Conservation (phyloP, 2,113 vertebrate genomes). For the Coptodon rendalli region DNA sequence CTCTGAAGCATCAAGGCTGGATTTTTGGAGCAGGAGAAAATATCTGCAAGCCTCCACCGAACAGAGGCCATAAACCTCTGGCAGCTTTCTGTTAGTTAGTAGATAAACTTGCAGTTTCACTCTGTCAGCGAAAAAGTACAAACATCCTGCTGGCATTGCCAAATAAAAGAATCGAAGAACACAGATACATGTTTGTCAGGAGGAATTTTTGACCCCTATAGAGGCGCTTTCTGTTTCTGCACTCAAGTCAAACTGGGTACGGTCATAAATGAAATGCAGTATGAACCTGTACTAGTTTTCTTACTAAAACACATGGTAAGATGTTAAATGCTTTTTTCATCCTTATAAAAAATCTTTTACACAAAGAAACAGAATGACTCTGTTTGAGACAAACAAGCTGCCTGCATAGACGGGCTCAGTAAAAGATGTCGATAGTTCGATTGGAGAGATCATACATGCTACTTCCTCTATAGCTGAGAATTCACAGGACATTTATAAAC, state of each 20-base stretch:
- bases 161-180: not conserved
- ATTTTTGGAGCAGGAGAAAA: not conserved
- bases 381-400: not conserved
- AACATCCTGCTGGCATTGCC: not conserved
- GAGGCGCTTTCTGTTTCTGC: not conserved
- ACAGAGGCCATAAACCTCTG: too few relatives aligned
- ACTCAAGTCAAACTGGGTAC: not conserved
- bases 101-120: not conserved
- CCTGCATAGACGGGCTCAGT: not conserved
- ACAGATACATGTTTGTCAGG: not conserved
- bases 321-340: not conserved
- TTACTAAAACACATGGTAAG: not conserved
- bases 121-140: not conserved
- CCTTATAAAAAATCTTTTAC: not conserved
- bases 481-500: not conserved
- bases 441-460: not conserved
- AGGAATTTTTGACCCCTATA: not conserved
- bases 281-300: not conserved
- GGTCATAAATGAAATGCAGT: not conserved
- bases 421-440: not conserved
- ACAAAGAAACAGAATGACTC: not conserved
- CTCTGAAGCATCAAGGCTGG: not conserved
- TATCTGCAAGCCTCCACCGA: not conserved
- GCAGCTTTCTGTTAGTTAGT: not conserved
- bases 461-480: not conserved